Evolutionary conservation across 2,113 vertebrate genomes (phyloP).

Genomic region (Aptenodytes forsteri): DNA sequence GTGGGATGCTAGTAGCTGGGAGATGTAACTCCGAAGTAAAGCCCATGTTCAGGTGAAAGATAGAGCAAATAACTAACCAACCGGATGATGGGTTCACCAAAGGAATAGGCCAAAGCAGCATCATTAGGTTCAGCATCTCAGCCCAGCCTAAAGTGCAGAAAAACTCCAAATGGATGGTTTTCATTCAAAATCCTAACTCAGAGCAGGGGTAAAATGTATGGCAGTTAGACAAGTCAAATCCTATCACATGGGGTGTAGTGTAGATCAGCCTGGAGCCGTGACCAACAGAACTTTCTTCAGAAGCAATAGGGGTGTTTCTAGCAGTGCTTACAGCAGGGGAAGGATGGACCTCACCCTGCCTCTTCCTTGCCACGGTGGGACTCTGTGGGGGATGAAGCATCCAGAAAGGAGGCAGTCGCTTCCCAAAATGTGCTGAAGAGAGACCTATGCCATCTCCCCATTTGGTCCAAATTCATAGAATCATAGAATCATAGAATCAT

Average conservation of each 20-base stretch:
- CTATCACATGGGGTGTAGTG: too few relatives aligned
- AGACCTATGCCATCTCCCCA: neutral
- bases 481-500: too few relatives aligned
- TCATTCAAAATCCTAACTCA: neutral
- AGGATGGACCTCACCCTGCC: neutral
- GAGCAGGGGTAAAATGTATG: neutral
- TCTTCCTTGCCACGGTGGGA: neutral
- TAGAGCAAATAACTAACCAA: neutral
- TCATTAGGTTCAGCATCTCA: neutral
- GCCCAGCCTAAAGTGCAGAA: neutral
- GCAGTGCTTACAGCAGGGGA: neutral
- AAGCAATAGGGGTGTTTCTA: neutral
- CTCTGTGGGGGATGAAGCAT: neutral
- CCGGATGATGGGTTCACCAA: rapidly evolving
- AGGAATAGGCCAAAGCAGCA: neutral
- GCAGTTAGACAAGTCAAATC: neutral
- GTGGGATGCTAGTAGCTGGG: neutral
- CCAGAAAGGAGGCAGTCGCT: neutral
- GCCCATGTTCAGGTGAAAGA: neutral
- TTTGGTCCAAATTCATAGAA: neutral
- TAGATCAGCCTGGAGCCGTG: neutral
- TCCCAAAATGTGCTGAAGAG: neutral
- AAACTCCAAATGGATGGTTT: neutral
- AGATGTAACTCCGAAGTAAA: neutral
- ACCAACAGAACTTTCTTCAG: neutral